Conservation (phyloP, 2,888 invertebrate species). For the Sylvicola cinctus region DNA sequence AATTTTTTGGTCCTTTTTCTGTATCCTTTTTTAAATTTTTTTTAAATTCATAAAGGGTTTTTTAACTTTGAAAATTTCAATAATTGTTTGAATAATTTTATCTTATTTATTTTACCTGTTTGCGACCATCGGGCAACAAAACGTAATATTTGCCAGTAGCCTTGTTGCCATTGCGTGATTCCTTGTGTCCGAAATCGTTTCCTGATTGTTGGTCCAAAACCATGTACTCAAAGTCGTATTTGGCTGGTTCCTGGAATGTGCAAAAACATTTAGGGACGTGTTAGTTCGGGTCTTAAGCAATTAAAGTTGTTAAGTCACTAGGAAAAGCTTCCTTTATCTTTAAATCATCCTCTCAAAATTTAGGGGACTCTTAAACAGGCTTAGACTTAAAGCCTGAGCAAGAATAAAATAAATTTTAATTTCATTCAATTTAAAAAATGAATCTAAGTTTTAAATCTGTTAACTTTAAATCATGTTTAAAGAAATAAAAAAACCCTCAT, state of each 20-base stretch:
- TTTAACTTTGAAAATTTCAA: neutral
- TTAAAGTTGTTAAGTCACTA: no score
- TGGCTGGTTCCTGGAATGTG: constrained; percentile 29
- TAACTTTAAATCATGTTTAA: no score
- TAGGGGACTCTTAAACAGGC: no score
- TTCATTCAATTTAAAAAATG: no score
- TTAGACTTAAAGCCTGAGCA: no score
- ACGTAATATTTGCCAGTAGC: constrained; percentile 44
- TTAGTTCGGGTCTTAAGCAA: no score
- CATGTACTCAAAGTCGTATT: constrained; percentile 46
- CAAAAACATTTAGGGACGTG: neutral
- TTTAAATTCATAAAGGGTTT: neutral
- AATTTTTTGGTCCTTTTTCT: neutral
- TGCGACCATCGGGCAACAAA: constrained; percentile 43
- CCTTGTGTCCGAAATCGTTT: constrained; percentile 44
- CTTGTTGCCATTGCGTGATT: constrained; percentile 37
- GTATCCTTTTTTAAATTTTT: constrained; percentile 1
- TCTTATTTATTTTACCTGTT: constrained; percentile 26
- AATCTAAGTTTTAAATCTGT: no score
- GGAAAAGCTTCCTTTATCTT: no score
- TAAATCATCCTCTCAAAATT: no score
- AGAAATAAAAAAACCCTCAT: constrained; percentile 12
- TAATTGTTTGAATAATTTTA: no score
- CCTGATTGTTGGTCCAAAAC: constrained; percentile 41
- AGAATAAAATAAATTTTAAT: no score